Evolutionary conservation across 1,140 invertebrate genomes (phyloP).

Genomic region (Brachionus angularis): DNA sequence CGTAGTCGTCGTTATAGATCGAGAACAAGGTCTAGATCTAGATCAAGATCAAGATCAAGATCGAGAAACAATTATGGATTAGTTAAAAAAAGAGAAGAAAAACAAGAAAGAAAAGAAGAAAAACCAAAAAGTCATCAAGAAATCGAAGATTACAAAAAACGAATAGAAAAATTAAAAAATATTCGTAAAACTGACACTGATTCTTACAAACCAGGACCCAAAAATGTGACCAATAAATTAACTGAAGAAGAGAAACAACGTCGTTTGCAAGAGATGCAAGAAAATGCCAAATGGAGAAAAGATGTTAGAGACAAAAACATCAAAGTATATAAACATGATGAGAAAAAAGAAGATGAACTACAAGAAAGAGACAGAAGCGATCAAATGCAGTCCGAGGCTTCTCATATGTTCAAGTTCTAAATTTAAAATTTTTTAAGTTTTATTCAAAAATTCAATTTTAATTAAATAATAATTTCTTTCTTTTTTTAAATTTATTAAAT

Average conservation of each 20-base stretch:
- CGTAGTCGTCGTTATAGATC: not conserved
- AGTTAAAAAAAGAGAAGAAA: not conserved
- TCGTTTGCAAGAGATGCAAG: constrained; percentile 73
- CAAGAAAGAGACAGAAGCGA: constrained; percentile 10
- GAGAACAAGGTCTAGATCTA: not conserved
- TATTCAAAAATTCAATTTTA: too few species aligned
- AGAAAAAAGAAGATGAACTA: constrained; percentile 24
- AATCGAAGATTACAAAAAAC: constrained; percentile 1
- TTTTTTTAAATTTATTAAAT: constrained; percentile 63
- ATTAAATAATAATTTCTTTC: not conserved
- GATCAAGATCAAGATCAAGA: not conserved
- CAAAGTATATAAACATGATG: constrained; percentile 8
- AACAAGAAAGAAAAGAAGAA: not conserved
- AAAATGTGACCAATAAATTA: constrained; percentile 51
- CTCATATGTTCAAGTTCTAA: constrained; percentile 44
- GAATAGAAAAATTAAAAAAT: constrained; percentile 19
- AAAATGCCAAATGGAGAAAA: constrained; percentile 70
- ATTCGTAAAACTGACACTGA: constrained; percentile 1
- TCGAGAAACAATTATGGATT: not conserved
- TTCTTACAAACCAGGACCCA: not conserved
- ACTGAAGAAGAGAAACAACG: constrained; percentile 69
- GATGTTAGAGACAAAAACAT: constrained; percentile 49
- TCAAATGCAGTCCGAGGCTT: constrained; percentile 24
- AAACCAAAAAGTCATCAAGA: constrained; percentile 8
- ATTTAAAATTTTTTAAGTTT: not conserved